Conservation (phyloP, 1,140 invertebrate genomes). For the Trypoxylus dichotomus region DNA sequence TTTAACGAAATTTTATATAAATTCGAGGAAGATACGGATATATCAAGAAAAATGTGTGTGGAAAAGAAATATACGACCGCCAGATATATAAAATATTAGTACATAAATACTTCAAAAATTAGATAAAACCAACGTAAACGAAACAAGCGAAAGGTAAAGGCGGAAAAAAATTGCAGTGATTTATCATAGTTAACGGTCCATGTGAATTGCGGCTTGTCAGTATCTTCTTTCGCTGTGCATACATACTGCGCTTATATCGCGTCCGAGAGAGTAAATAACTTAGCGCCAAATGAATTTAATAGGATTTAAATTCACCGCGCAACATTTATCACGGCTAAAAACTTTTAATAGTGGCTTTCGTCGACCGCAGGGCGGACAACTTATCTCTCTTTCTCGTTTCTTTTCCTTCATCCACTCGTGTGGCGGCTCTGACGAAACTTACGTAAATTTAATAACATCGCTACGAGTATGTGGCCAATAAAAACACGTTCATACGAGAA, state of each 20-base stretch:
- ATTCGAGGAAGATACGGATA: too few species aligned
- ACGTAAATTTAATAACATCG: background rate
- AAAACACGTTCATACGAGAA: too few species aligned
- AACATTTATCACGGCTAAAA: background rate
- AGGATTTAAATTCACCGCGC: background rate
- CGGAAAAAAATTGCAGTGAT: background rate
- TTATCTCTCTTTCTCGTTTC: background rate
- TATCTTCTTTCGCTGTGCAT: background rate
- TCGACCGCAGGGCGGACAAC: background rate
- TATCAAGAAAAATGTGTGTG: too few species aligned
- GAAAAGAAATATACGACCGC: too few species aligned
- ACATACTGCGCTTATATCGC: background rate
- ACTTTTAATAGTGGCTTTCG: background rate
- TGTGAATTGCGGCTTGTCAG: background rate
- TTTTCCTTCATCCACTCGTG: background rate
- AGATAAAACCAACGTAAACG: too few species aligned
- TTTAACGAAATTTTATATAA: too few species aligned
- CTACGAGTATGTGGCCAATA: background rate
- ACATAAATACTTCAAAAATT: too few species aligned
- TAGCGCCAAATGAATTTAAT: conserved; percentile 6
- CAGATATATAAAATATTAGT: too few species aligned
- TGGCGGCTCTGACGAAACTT: background rate
- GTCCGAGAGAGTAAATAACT: background rate
- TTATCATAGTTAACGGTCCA: background rate
- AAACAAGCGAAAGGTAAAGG: background rate